Base-by-base conservation (phyloP, 1,140 invertebrate species). In the Lanistes nyassanus region DNA sequence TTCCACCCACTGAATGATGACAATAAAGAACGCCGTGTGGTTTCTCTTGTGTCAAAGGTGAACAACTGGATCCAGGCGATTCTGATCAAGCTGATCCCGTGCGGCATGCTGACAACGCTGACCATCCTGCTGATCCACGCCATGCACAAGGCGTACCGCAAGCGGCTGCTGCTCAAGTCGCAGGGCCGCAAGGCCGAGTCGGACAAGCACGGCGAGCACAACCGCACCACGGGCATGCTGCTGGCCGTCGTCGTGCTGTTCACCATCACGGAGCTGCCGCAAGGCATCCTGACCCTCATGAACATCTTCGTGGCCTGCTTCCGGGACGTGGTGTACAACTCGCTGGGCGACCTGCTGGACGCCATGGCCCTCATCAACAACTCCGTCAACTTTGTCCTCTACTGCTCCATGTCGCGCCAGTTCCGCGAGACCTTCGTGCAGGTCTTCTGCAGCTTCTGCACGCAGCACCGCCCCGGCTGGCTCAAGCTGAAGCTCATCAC, bases 341-440 rank as follows among this genome's bases (percentile, higher is more conserved):
- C 85, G n/a, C 93, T 97, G 64, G 96, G 95, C 0, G 95, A 97
- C 85, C 80, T 98, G 5, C 95, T 98, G 92, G 97, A 98, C 86
- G 93, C 97, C 31, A 89, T 97, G 78, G 97, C 97, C 0, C 90
- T 98, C 19, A 89, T 97, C 69, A 98, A 98, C 88, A 95, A 95
- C 16, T 94, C 95, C 3, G 94, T 98, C 47, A 97, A 97, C 84
- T 98, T 98, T 85, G 93, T 98, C 34, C 91, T 98, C 5, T 98
- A 98, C 85, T 97, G 97, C 80, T 93, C 94, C 34, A 98, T 98
- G 97, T 96, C 95, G 58, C 91, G 94, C 53, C 96, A 97, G 91
- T 98, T 98, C 87, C 87, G 97, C n/a, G 92, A 93, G 37, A 97
- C 95, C 0, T 98, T 97, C 77, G 76, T 83, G 29, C 74, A 76